These are phyloP conservation scores for Hydractinia symbiolongicarpus DNA, from an alignment of 30 jellyfish, hydroid and myxozoan species.

Conservation along the genomic window DNA sequence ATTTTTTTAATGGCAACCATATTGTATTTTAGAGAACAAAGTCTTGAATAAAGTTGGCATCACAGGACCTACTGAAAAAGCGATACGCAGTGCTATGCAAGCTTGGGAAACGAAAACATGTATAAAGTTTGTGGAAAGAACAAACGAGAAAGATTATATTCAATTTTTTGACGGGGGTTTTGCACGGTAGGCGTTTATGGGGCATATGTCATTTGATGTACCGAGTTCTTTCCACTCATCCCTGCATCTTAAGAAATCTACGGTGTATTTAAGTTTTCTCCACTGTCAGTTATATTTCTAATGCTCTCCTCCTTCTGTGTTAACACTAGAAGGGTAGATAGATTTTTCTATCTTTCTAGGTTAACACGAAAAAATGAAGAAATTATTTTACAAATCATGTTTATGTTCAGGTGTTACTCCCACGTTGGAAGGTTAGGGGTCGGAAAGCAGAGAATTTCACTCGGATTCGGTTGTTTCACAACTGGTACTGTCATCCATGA, in stretches of 20 bases:
- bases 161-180: constrained; percentile 77
- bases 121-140: constrained; percentile 66
- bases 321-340: too few relatives aligned
- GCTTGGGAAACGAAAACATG: constrained; percentile 90
- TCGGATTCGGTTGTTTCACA: constrained; percentile 84
- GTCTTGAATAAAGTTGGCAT: constrained; percentile 53
- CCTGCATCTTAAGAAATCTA: too few relatives aligned
- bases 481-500: constrained; percentile 83
- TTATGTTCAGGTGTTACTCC: constrained; percentile 67
- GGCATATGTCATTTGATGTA: too few relatives aligned
- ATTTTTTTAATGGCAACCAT: too few relatives aligned
- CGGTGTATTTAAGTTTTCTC: too few relatives aligned
- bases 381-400: background rate
- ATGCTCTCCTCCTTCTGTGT: too few relatives aligned
- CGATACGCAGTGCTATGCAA: constrained; percentile 68
- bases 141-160: constrained; percentile 69
- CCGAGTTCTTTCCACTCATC: too few relatives aligned
- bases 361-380: too few relatives aligned
- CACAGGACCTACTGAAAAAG: constrained; percentile 81
- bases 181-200: constrained; percentile 53
- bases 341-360: too few relatives aligned
- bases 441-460: constrained; percentile 72
- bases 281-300: too few relatives aligned
- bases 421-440: constrained; percentile 72
- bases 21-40: constrained; percentile 43